Conservation (phyloP, 1,140 invertebrate genomes). For the Nylanderia fulva region DNA sequence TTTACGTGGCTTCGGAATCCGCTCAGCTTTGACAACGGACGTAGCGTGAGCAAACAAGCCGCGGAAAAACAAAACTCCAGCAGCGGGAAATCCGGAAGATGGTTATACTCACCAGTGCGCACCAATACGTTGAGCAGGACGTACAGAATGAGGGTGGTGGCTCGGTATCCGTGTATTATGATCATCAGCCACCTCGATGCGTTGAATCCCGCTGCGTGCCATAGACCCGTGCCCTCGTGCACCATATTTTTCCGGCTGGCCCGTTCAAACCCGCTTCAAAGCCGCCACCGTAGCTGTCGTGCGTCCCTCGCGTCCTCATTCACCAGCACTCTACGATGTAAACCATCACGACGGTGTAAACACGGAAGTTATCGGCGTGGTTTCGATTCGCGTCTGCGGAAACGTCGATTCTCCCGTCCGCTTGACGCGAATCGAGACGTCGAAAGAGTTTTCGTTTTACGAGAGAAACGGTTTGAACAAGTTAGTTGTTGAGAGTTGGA, state of each 20-base stretch:
- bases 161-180: conserved; percentile 76
- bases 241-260: conserved; percentile 74
- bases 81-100: conserved; percentile 10
- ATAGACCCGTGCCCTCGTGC: conserved; percentile 74
- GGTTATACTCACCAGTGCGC: conserved; percentile 76
- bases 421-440: conserved; percentile 23
- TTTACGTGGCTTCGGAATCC: background rate
- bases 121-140: conserved; percentile 77
- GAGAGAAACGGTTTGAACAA: background rate
- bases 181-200: conserved; percentile 77
- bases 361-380: conserved; percentile 1
- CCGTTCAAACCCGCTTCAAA: conserved; percentile 54
- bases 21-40: conserved; percentile 7
- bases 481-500: background rate
- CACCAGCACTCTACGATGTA: conserved; percentile 57
- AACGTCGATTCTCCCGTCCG: background rate
- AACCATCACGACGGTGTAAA: background rate
- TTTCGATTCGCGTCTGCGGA: background rate
- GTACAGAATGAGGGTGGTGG: conserved; percentile 74
- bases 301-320: conserved; percentile 65
- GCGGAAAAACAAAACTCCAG: conserved; percentile 36
- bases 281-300: conserved; percentile 28
- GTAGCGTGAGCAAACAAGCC: conserved; percentile 32
- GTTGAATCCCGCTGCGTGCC: conserved; percentile 74
- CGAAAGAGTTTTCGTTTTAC: conserved; percentile 9